These are phyloP conservation scores for Zalophus californianus DNA, from an alignment of 2,797 vertebrate genomes.

Conservation along the genomic window DNA sequence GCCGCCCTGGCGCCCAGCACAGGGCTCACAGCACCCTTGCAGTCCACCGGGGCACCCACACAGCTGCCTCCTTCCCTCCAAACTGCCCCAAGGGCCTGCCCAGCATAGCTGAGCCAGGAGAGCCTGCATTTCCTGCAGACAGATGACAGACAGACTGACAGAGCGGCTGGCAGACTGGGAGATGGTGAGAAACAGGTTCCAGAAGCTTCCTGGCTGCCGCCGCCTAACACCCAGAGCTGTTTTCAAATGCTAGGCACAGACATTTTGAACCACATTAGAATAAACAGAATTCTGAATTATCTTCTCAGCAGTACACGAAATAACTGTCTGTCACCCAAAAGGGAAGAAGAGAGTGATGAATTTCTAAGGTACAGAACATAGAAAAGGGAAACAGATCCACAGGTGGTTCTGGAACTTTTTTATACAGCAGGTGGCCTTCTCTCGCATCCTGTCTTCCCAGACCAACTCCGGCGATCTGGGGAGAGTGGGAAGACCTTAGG, in stretches of 20 bases:
- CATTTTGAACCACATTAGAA: slow-evolving; percentile 69
- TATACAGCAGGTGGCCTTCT: no score
- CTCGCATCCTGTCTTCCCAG: not conserved
- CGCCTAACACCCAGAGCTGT: not conserved
- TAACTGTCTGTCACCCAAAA: slow-evolving; percentile 67
- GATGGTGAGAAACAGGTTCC: not conserved
- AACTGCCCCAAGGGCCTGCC: fast-evolving
- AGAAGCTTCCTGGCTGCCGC: not conserved
- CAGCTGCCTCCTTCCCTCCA: not conserved
- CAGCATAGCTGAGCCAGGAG: not conserved
- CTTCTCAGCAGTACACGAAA: slow-evolving; percentile 71
- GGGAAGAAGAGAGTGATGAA: not conserved
- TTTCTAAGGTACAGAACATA: slow-evolving; percentile 9
- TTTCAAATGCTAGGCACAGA: slow-evolving; percentile 67
- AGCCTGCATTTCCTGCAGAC: not conserved
- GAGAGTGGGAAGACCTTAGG: no score
- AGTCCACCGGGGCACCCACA: fast-evolving
- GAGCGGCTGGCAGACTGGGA: not conserved
- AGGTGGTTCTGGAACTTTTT: not conserved
- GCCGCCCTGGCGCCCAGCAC: fast-evolving
- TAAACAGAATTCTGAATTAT: slow-evolving; percentile 82
- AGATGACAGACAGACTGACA: not conserved
- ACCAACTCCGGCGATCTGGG: fast-evolving
- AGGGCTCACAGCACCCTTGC: not conserved
- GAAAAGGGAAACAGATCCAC: not conserved